Evolutionary conservation across 2,888 invertebrate species (phyloP).

Genomic region (Barypeithes pellucidus): DNA sequence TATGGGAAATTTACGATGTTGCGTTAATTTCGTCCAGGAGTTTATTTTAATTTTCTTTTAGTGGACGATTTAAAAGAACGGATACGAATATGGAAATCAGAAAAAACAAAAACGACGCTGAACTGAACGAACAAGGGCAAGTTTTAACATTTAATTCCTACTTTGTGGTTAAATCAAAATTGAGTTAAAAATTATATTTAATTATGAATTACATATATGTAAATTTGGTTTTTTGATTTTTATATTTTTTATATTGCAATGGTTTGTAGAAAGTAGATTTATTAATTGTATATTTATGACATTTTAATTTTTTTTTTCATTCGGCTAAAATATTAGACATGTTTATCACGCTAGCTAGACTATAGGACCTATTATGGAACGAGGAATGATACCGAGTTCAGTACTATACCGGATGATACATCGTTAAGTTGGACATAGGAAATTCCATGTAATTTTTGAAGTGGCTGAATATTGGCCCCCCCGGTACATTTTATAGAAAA

Average conservation of each 20-base stretch:
- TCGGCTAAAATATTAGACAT: not conserved
- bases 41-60: conserved; percentile 73
- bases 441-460: too few relatives aligned
- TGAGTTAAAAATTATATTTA: conserved; percentile 37
- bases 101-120: conserved; percentile 74
- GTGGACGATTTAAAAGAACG: conserved; percentile 89
- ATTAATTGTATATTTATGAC: conserved; percentile 22
- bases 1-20: too few relatives aligned
- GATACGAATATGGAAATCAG: conserved; percentile 90
- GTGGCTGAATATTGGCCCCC: too few relatives aligned
- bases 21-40: too few relatives aligned
- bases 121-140: conserved; percentile 36
- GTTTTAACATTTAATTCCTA: conserved; percentile 45
- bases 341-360: not conserved
- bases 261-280: conserved; percentile 37
- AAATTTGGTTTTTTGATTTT: conserved; percentile 47
- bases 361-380: too few relatives aligned
- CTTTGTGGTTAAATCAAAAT: conserved; percentile 45
- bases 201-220: conserved; percentile 37
- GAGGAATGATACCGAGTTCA: too few relatives aligned
- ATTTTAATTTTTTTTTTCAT: conserved; percentile 1
- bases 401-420: too few relatives aligned
- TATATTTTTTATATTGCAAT: conserved; percentile 48
- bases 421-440: too few relatives aligned
- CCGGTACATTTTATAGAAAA: too few relatives aligned